Evolutionary conservation across 2,888 invertebrate genomes (phyloP).

Genomic region (Proisotoma minuta): DNA sequence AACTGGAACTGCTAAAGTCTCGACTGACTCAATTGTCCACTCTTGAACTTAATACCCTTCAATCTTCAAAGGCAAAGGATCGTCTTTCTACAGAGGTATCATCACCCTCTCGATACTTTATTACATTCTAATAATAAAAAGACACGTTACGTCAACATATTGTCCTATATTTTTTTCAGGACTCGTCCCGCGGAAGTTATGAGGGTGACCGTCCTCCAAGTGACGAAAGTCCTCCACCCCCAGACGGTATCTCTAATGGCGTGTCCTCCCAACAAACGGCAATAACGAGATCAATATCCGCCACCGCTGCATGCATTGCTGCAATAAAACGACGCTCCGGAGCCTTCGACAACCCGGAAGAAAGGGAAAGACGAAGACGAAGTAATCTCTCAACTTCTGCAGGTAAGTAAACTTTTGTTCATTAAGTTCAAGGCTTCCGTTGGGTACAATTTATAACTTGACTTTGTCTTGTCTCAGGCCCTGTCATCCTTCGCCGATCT

Average conservation of each 20-base stretch:
- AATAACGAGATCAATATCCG: constrained; percentile 42
- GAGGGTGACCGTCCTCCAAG: constrained; percentile 49
- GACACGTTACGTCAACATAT: not conserved
- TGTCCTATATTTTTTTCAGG: constrained; percentile 40
- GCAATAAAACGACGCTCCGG: constrained; percentile 46
- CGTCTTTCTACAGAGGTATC: constrained; percentile 51
- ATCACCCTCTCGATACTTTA: no score
- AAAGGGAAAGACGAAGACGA: constrained; percentile 40
- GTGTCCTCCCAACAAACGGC: constrained; percentile 25
- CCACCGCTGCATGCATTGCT: constrained; percentile 45
- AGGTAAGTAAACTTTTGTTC: constrained; percentile 27
- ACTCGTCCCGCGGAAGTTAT: constrained; percentile 50
- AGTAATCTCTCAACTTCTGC: constrained; percentile 42
- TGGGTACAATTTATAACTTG: constrained; percentile 1
- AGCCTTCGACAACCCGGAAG: constrained; percentile 46
- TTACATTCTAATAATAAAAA: no score
- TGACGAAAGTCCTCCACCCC: constrained; percentile 49
- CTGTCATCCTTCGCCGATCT: not conserved
- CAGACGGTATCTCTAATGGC: constrained; percentile 29
- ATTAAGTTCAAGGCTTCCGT: constrained; percentile 5
- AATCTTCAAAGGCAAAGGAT: constrained; percentile 45
- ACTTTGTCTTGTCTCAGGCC: not conserved
- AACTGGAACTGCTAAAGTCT: constrained; percentile 80
- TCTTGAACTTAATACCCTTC: constrained; percentile 39
- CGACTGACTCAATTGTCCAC: constrained; percentile 67